Conservation (phyloP, 1,140 invertebrate genomes). For the Papilio xuthus region DNA sequence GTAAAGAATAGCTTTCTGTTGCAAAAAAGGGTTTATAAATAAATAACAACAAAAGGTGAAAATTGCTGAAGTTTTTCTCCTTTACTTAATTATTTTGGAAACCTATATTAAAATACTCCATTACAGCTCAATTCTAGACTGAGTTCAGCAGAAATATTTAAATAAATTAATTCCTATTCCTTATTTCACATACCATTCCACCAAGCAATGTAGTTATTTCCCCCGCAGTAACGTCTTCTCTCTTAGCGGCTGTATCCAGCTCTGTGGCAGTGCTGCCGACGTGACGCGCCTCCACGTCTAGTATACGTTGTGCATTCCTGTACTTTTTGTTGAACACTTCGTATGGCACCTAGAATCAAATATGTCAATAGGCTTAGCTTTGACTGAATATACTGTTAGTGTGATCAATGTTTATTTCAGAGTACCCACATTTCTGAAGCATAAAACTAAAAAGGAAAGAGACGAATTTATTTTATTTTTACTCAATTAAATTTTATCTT, state of each 20-base stretch:
- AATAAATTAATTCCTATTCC: neutral
- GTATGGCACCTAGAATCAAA: slow-evolving; percentile 92
- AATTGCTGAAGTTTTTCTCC: no score
- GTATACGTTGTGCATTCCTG: slow-evolving; percentile 94
- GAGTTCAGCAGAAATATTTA: no score
- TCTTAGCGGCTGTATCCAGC: slow-evolving; percentile 86
- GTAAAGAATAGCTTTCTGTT: no score
- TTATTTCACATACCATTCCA: slow-evolving; percentile 85
- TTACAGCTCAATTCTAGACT: neutral
- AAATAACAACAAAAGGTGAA: no score
- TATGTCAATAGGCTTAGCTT: neutral
- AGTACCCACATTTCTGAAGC: neutral
- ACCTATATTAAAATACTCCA: no score
- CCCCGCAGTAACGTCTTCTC: slow-evolving; percentile 80
- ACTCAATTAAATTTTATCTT: neutral
- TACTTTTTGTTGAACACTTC: slow-evolving; percentile 99
- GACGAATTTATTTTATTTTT: neutral
- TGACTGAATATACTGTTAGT: neutral
- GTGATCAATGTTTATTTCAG: neutral
- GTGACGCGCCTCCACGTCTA: slow-evolving; percentile 96
- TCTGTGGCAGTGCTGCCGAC: slow-evolving; percentile 90
- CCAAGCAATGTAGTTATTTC: slow-evolving; percentile 92
- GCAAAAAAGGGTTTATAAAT: no score
- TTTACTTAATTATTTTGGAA: no score
- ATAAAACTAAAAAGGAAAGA: neutral